phyloP scores from a whole-genome alignment of 1,140 invertebrate genomes.

The Linepithema humile region DNA sequence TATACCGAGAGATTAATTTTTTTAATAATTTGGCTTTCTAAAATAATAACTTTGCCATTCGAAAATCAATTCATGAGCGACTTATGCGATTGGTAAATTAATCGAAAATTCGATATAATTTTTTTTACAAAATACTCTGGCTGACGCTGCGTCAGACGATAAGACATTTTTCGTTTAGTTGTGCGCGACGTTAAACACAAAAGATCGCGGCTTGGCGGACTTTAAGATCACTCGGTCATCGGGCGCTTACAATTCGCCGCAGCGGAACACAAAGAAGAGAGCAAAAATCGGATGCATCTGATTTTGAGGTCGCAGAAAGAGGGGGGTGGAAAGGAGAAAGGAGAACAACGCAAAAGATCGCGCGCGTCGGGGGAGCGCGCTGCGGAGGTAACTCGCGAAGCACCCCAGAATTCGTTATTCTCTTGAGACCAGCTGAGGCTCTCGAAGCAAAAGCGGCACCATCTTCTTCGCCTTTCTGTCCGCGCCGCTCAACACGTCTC shows the following conservation, averaged over 20 bases:
- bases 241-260: not conserved
- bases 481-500: too few relatives aligned
- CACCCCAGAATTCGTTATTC: conserved; percentile 78
- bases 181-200: not conserved
- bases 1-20: not conserved
- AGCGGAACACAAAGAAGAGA: not conserved
- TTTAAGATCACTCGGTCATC: not conserved
- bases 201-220: too few relatives aligned
- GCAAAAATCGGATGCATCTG: not conserved
- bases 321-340: conserved; percentile 40
- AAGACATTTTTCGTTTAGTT: too few relatives aligned
- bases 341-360: conserved; percentile 32
- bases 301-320: conserved; percentile 14
- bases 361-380: conserved; percentile 21
- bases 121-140: too few relatives aligned
- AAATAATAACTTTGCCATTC: not conserved
- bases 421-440: too few relatives aligned
- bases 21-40: not conserved
- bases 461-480: conserved; percentile 32
- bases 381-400: conserved; percentile 66
- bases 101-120: too few relatives aligned
- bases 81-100: not conserved
- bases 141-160: too few relatives aligned
- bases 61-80: not conserved
- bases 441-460: too few relatives aligned